Base-by-base conservation (phyloP, 2,113 vertebrate species). In the Vombatus ursinus region DNA sequence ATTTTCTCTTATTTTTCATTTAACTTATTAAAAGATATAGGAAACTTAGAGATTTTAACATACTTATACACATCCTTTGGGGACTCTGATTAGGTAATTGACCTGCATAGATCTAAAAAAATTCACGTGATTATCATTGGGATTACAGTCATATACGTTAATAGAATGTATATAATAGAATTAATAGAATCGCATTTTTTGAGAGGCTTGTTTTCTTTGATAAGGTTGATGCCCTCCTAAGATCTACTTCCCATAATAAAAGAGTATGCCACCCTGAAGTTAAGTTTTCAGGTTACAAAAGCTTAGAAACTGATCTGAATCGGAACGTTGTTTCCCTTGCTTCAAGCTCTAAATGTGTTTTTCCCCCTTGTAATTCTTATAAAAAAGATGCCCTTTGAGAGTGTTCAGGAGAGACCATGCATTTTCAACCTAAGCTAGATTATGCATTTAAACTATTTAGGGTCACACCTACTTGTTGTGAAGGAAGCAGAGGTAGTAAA, bases 401-500 rank as follows among this genome's bases (percentile, higher is more conserved):
- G 26, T 92, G 11, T 49, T 89, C 91, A 89, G 37, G 31, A 90
- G 94, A 90, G 51, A 94, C 50, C 47, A 89, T 24, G 10, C 19
- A 84, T 92, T 96, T 50, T 77, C 51, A 94, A 91, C 50, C 16
- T 92, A 28, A 94, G 91, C 26, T 84, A 4, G 68, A 84, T 84
- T 95, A 24, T 57, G 12, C 57, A 94, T 48, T 95, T 94, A 91
- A 92, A 94, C 49, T 92, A 53, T 90, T 96, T 52, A 89, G 24
- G 49, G 26, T 50, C 44, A 8, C 51, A 93, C 6, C 92, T 77
- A 31, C 96, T 95, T 94, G 50, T 52, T 94, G 92, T 89, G 51
- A 89, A 92, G 31, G 28, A 61, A 95, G 50, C 22, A 91, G 84
- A 96, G 50, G 92, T 52, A 16, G 12, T 57, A 95, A 11, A 51